These are phyloP conservation scores for Microctonus aethiopoides DNA, from an alignment of 2,888 invertebrate genomes.

Conservation along the genomic window DNA sequence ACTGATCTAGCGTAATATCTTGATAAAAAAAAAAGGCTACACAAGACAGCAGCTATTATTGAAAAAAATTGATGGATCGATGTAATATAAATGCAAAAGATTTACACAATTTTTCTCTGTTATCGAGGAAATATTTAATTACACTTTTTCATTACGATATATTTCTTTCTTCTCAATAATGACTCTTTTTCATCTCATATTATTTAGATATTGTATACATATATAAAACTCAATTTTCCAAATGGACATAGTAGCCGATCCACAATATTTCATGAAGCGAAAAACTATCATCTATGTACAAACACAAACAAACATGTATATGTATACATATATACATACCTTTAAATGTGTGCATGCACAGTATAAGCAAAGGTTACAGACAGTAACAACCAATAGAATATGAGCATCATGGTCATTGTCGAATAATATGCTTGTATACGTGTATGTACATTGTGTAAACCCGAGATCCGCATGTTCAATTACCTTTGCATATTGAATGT, in stretches of 20 bases:
- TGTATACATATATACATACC: neutral
- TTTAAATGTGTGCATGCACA: neutral
- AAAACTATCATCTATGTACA: neutral
- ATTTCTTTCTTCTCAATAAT: neutral
- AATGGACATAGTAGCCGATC: neutral
- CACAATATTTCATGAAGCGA: neutral
- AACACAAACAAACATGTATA: no score
- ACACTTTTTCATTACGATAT: neutral
- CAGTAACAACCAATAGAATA: neutral
- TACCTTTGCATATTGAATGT: slow-evolving; percentile 10
- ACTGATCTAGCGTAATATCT: neutral
- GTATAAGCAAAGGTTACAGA: neutral
- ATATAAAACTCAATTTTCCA: neutral
- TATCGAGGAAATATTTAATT: neutral
- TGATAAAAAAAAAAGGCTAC: no score
- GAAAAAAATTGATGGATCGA: neutral
- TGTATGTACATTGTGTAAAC: neutral
- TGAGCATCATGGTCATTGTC: neutral
- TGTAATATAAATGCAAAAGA: neutral
- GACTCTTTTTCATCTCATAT: neutral
- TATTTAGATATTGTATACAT: neutral
- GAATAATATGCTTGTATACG: neutral
- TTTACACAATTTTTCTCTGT: neutral
- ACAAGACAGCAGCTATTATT: neutral
- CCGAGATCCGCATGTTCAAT: slow-evolving; percentile 21